Evolutionary conservation across 2,888 invertebrate species (phyloP).

Genomic region (Himalopsyche anomala): DNA sequence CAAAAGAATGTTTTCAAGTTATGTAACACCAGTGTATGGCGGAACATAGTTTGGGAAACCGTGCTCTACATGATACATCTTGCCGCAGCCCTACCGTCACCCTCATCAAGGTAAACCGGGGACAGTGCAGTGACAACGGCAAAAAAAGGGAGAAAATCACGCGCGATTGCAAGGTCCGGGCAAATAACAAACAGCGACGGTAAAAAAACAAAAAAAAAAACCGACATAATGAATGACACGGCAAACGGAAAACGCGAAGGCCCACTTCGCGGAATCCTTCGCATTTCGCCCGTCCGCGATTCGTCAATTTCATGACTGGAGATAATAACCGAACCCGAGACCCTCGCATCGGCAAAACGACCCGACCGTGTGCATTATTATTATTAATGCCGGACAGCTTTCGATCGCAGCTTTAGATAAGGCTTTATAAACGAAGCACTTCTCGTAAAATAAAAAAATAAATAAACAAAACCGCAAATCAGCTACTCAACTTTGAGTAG

Average conservation of each 20-base stretch:
- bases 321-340: constrained; percentile 60
- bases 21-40: no score
- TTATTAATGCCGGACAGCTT: not conserved
- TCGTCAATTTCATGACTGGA: constrained; percentile 61
- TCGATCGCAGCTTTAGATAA: not conserved
- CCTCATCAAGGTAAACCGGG: not conserved
- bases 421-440: no score
- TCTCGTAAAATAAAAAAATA: no score
- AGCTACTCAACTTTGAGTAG: no score
- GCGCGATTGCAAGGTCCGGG: not conserved
- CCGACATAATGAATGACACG: constrained; percentile 17
- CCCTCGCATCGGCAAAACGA: constrained; percentile 67
- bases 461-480: no score
- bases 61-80: not conserved
- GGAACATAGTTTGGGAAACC: no score
- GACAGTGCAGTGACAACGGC: not conserved
- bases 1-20: no score
- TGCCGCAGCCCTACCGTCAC: not conserved
- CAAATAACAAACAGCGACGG: no score
- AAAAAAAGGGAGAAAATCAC: not conserved
- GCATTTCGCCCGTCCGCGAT: constrained; percentile 3
- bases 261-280: constrained; percentile 5
- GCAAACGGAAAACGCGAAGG: not conserved
- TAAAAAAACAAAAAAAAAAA: not conserved
- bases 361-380: constrained; percentile 54